These are phyloP conservation scores for Adelphocoris suturalis DNA, from an alignment of 2,888 invertebrate species.

Conservation along the genomic window DNA sequence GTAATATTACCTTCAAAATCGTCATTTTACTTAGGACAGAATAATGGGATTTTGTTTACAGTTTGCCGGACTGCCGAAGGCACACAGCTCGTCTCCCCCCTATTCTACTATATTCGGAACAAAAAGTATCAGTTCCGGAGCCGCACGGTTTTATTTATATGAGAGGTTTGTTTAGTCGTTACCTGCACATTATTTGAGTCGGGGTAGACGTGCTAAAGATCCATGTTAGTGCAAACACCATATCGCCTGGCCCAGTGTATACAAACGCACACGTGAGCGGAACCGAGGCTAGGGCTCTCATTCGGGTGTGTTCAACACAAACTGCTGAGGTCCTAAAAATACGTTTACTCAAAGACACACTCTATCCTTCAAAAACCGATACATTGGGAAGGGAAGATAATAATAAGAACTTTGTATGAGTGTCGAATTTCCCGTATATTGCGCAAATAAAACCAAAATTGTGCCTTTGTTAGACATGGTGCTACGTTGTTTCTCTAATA, in stretches of 20 bases:
- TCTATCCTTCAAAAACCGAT: too few species aligned
- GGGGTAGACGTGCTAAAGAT: conserved; percentile 56
- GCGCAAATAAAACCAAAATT: too few species aligned
- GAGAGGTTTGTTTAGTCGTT: conserved; percentile 49
- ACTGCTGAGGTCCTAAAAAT: background rate
- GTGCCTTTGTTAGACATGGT: too few species aligned
- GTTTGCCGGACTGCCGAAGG: too few species aligned
- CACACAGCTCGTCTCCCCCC: too few species aligned
- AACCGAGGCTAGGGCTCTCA: background rate
- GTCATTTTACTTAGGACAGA: too few species aligned
- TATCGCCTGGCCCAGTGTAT: conserved; percentile 1
- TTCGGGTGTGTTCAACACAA: background rate
- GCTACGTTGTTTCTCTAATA: too few species aligned
- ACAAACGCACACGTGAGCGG: conserved; percentile 14
- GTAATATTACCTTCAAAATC: too few species aligned
- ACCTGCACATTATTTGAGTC: conserved; percentile 63
- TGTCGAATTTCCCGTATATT: too few species aligned
- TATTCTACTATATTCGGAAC: background rate
- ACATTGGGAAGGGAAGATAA: too few species aligned
- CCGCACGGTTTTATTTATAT: background rate
- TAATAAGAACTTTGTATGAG: too few species aligned
- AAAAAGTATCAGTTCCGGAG: background rate
- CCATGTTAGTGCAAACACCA: conserved; percentile 56
- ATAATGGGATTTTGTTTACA: too few species aligned
- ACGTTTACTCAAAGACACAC: background rate